phyloP scores from a whole-genome alignment of 1,140 invertebrate genomes.

The Sycophaga agraensis region DNA sequence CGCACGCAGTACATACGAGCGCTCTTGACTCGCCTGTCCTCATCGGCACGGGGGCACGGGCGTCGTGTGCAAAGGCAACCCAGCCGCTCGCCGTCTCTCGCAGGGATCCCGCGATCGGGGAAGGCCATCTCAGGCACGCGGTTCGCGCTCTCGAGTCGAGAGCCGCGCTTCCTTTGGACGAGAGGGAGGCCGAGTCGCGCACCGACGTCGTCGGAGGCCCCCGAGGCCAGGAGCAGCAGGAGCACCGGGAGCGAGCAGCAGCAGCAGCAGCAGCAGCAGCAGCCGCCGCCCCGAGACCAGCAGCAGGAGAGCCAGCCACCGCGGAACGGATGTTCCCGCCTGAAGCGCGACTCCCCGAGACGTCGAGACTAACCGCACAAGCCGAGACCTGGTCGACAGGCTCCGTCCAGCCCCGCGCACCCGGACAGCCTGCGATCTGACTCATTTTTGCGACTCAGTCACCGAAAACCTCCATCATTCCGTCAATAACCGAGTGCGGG shows the following conservation, averaged over 20 bases:
- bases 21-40: no score
- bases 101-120: no score
- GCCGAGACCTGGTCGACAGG: slow-evolving; percentile 4
- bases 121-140: no score
- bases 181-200: neutral
- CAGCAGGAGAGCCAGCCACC: neutral
- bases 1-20: no score
- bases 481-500: slow-evolving; percentile 57
- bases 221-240: neutral
- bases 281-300: no score
- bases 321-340: slow-evolving; percentile 17
- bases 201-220: no score
- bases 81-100: no score
- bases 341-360: neutral
- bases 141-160: neutral
- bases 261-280: no score
- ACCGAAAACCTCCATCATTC: slow-evolving; percentile 59
- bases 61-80: slow-evolving; percentile 28
- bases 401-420: slow-evolving; percentile 2
- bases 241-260: neutral
- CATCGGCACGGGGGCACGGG: neutral
- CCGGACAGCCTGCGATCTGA: slow-evolving; percentile 41
- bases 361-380: neutral
- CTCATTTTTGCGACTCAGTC: slow-evolving; percentile 58
- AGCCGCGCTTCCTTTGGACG: neutral